Evolutionary conservation across 2,113 vertebrate genomes (phyloP), one percentile per base, ranked within the genome.

Genomic region (Oceanodroma tethys): DNA sequence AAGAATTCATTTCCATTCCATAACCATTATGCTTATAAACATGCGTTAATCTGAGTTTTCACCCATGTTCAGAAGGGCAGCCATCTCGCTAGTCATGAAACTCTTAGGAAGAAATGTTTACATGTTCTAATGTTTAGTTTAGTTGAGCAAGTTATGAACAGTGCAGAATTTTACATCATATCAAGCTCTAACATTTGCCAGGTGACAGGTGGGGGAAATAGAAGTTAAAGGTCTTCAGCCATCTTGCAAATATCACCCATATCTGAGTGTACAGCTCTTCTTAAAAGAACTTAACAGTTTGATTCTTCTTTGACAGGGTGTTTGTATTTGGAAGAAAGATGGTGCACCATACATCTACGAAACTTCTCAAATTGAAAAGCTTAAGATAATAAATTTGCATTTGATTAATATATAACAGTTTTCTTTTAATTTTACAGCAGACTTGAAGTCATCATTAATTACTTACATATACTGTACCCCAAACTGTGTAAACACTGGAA

Each of bases 401-500:
- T 38, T 55, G 38, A 87, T 90, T 81, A 71, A 87, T 75, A 62
- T 71, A 4, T 91, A 53, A 97, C 45, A 48, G 25, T 59, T 78
- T 94, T 30, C 59, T 97, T 97, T 97, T 90, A 45, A 80, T 95
- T 97, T 98, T 97, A 93, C 98, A 99, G 98, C 97, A 99, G 98
- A 98, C 95, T 98, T 97, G 98, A 98, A 97, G 98, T 98, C 88
- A 52, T 98, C 95, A 70, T 98, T 81, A 98, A 98, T 78, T 98
- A 98, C 94, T 90, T 98, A 95, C 97, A 98, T 94, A 98, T 98
- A 97, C 95, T 98, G 91, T 99, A 98, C 86, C 98, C 98, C 93
- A 98, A 98, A 96, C 87, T 98, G 88, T 97, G 98, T 91, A 98
- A 97, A 88, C 98, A 98, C 86, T 98, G 98, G 98, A 98, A 98